Conservation (phyloP, 2,113 vertebrate species). For the Athene noctua region DNA sequence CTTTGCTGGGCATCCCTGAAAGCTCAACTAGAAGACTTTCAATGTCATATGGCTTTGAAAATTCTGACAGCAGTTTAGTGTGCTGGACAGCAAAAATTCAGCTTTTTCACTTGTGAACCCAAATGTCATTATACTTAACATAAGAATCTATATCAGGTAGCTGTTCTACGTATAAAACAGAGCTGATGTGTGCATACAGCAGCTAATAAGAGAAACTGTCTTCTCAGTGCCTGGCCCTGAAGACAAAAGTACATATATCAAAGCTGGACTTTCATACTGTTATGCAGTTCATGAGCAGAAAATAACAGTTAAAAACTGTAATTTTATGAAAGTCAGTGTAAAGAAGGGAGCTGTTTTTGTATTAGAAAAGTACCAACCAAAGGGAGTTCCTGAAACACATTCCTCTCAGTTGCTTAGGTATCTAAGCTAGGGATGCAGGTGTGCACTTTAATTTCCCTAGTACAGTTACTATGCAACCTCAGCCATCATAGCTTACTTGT, state of each 20-base stretch:
- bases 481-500: background rate
- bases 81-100: background rate
- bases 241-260: background rate
- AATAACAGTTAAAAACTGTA: background rate
- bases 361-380: background rate
- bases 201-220: background rate
- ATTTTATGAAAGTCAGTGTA: background rate
- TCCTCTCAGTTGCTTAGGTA: background rate
- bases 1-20: background rate
- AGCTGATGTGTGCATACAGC: accelerated
- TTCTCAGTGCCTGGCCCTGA: background rate
- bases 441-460: background rate
- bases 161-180: background rate
- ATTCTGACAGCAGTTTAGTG: background rate
- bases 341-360: background rate
- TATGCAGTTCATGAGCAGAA: background rate
- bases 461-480: background rate
- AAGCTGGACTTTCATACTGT: background rate
- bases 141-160: background rate
- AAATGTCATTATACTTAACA: background rate
- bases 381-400: background rate
- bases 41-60: background rate
- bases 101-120: background rate
- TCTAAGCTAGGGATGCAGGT: background rate
- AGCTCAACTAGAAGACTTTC: background rate